Evolutionary conservation across 2,888 invertebrate genomes (phyloP), one percentile per base, ranked within the genome.

Genomic region (Troglohyphantes excavatus): DNA sequence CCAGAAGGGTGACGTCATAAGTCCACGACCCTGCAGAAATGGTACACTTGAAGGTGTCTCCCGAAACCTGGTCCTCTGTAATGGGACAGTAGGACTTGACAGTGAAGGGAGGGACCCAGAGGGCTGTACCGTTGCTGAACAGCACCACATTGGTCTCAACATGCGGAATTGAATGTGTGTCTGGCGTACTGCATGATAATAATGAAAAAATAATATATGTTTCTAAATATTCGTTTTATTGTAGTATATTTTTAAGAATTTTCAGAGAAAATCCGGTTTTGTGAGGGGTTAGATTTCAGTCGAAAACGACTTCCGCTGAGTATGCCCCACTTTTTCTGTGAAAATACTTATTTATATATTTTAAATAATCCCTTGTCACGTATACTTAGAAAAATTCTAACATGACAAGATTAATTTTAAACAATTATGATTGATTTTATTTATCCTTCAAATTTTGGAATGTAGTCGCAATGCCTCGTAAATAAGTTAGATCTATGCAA

Each of bases 21-120:
- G 88, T 82, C 88, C 88, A 88, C 2, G 88, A 88, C 9, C 88
- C 88, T 13, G 82, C 0, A 2, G 2, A 5, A 9, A 88, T 21
- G 21, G 29, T 82, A 23, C 88, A 88, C 59, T 82, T 46, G 67
- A 82, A 63, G 13, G 27, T 59, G 17, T 59, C 46, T 6, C 23
- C 61, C 2, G 73, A 21, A 2, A 53, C 26, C n/a, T 43, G 63
- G 7, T 70, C 61, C 11, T 61, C 43, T 1, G 33, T 33, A 0
- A 27, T 27, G 0, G 46, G 61, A 29, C 88, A 88, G 21, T 68
- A 17, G 11, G 67, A 43, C n/a, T 82, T 82, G 19, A 88, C 23
- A 11, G 88, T 82, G 43, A 61, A 82, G 6, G 76, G 76, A 11
- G 88, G 88, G 0, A 82, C 76, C 88, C 88, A 89, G 0, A 89